These are phyloP conservation scores for Pelmatolapia mariae DNA, from an alignment of 2,113 vertebrate species.

Conservation along the genomic window DNA sequence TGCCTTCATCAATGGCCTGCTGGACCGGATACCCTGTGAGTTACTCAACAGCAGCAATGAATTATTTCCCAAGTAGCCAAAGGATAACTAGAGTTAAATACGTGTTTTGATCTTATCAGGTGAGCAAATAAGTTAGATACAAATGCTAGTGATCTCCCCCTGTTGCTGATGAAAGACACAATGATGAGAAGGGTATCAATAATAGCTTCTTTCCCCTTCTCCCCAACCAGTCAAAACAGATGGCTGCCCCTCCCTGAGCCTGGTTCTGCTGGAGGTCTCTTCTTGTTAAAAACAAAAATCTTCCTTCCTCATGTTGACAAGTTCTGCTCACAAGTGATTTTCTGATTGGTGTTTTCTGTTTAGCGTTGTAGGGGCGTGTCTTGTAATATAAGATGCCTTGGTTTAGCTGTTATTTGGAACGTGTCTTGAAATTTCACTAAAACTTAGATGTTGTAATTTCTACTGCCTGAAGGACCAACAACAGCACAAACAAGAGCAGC, in stretches of 20 bases:
- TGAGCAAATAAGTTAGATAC: background rate
- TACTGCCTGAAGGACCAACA: accelerated
- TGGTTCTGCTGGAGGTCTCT: background rate
- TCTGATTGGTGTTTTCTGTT: background rate
- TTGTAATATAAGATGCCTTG: accelerated
- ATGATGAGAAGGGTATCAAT: accelerated
- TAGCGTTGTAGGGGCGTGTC: background rate
- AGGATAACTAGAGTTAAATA: background rate
- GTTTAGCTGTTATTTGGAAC: background rate
- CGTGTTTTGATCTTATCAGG: background rate
- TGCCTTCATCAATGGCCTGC: constrained; percentile 34
- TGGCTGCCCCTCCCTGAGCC: background rate
- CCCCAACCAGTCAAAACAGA: background rate
- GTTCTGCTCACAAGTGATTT: background rate
- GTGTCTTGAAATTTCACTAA: background rate
- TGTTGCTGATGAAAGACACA: accelerated
- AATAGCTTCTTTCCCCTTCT: background rate
- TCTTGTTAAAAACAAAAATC: background rate
- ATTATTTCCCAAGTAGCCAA: background rate
- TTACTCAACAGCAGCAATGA: background rate
- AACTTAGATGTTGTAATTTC: background rate
- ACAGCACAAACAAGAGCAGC: background rate
- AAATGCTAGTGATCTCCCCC: background rate
- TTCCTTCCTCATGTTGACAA: background rate
- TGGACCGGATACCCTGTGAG: constrained; percentile 77